A percentile compares a stretch with the other conserved stretches of the same genome.
phyloP scores from a whole-genome alignment of 2,888 invertebrate genomes.

The Ypsolopha scabrella region DNA sequence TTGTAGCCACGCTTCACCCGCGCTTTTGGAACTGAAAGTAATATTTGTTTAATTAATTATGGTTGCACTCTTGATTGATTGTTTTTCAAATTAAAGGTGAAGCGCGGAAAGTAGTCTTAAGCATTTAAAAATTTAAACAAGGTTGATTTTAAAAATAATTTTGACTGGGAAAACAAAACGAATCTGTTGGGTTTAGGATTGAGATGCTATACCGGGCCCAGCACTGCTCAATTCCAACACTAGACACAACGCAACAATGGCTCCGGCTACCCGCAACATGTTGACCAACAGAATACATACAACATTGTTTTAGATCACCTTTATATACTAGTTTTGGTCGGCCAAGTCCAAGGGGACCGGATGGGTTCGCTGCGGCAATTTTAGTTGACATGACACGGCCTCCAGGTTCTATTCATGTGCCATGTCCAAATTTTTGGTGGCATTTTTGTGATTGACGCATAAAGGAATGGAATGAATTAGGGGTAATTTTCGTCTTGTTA shows the following conservation, averaged over 20 bases:
- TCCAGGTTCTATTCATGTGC: background rate
- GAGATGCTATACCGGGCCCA: constrained; percentile 16
- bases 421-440: background rate
- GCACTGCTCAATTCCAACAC: constrained; percentile 9
- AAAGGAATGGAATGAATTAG: too few species aligned
- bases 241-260: constrained; percentile 8
- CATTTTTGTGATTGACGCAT: background rate
- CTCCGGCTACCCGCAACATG: constrained; percentile 11
- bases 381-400: background rate
- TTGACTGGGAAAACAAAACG: background rate
- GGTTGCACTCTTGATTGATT: background rate
- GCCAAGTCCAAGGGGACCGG: constrained; percentile 3
- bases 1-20: constrained; percentile 30
- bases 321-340: background rate
- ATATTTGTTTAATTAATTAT: background rate
- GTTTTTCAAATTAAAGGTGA: background rate
- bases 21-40: constrained; percentile 11
- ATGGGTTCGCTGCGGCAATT: constrained; percentile 9
- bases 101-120: too few species aligned
- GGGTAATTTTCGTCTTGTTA: too few species aligned
- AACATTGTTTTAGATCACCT: background rate
- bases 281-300: constrained; percentile 1
- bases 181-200: background rate
- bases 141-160: too few species aligned
- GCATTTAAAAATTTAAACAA: too few species aligned